These are phyloP conservation scores for Scotopteryx bipunctaria DNA, from an alignment of 2,888 invertebrate genomes.

Conservation along the genomic window DNA sequence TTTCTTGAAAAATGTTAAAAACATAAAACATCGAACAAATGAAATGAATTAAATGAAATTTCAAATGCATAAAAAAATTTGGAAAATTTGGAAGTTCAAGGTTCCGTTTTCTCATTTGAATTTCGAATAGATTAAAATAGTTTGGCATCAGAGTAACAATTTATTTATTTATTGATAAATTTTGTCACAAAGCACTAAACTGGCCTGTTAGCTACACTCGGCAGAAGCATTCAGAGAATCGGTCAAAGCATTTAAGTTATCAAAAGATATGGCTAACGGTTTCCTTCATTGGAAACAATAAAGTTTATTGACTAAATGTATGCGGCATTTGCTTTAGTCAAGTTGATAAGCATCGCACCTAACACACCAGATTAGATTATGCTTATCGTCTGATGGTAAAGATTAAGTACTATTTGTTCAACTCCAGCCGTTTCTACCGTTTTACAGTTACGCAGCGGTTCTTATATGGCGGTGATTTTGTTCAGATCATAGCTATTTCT, in stretches of 20 bases:
- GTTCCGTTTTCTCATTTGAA: too few relatives aligned
- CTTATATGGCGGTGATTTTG: constrained; percentile 19
- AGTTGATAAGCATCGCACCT: constrained; percentile 62
- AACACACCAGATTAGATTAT: constrained; percentile 64
- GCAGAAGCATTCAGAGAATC: constrained; percentile 28
- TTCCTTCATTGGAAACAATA: constrained; percentile 59
- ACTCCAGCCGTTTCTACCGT: constrained; percentile 61
- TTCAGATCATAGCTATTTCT: constrained; percentile 6
- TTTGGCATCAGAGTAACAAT: too few relatives aligned
- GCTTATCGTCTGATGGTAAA: constrained; percentile 69
- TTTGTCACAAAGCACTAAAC: too few relatives aligned
- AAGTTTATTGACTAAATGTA: constrained; percentile 60
- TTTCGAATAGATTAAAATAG: too few relatives aligned
- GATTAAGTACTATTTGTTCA: constrained; percentile 78
- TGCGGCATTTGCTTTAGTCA: constrained; percentile 62
- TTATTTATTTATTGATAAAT: too few relatives aligned
- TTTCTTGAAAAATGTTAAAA: too few relatives aligned
- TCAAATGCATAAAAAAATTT: too few relatives aligned
- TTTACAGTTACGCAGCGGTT: constrained; percentile 47
- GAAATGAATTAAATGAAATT: too few relatives aligned
- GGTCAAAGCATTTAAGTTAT: constrained; percentile 30
- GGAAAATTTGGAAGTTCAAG: too few relatives aligned
- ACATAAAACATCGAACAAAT: too few relatives aligned
- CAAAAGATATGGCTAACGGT: constrained; percentile 36
- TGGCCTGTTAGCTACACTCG: constrained; percentile 4